These are phyloP conservation scores for Lagopus leucura DNA, from an alignment of 2,113 vertebrate genomes.

Conservation along the genomic window DNA sequence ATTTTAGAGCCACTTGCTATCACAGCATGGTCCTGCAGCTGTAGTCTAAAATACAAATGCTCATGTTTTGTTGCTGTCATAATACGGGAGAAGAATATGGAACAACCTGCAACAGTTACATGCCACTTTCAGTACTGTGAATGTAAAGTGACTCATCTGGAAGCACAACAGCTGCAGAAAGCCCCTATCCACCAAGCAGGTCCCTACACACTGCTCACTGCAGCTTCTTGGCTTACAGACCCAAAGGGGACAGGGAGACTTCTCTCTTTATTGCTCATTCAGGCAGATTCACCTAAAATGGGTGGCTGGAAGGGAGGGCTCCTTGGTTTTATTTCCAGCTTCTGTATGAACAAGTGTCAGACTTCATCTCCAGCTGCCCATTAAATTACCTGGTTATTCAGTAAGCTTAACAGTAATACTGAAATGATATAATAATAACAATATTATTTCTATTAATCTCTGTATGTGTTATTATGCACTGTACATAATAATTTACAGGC, in stretches of 20 bases:
- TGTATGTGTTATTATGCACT: background rate
- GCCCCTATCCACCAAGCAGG: background rate
- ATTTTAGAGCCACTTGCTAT: background rate
- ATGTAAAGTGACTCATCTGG: constrained; percentile 10
- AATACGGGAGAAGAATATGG: background rate
- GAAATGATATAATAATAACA: background rate
- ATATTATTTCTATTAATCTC: background rate
- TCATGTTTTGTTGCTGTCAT: background rate
- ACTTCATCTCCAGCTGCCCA: background rate
- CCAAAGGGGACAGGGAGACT: background rate
- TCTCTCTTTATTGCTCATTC: background rate
- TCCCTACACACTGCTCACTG: background rate
- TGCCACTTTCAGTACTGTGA: background rate
- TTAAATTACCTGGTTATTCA: background rate
- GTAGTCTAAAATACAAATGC: constrained; percentile 5
- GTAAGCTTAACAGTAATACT: background rate
- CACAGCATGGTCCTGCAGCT: constrained; percentile 8
- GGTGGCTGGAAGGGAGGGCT: background rate
- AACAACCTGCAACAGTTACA: constrained; percentile 22
- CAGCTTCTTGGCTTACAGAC: constrained; percentile 2
- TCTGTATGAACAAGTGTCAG: background rate
- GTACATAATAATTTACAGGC: background rate
- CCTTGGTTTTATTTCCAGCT: background rate
- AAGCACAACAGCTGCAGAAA: background rate
- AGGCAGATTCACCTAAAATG: background rate